phyloP scores from a whole-genome alignment of 2,113 vertebrate genomes.

The Lagopus muta region DNA sequence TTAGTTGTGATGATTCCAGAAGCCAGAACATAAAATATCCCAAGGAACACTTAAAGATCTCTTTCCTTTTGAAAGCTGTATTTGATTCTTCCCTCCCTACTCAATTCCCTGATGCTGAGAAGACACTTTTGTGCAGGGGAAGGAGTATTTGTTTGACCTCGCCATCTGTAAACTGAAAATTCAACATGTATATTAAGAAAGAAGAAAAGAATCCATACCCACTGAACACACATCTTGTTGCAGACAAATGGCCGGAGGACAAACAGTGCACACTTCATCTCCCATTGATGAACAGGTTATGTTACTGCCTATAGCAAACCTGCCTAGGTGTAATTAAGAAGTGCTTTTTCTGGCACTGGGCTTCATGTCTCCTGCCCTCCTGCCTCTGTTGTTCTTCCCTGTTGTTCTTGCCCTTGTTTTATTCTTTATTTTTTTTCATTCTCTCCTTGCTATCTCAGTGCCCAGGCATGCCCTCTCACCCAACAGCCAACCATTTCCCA shows the following conservation, averaged over 20 bases:
- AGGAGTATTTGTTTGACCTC: constrained; percentile 66
- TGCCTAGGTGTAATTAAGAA: constrained; percentile 41
- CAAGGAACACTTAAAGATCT: background rate
- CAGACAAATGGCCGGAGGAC: constrained; percentile 36
- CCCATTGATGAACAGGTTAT: background rate
- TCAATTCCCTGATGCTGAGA: constrained; percentile 21
- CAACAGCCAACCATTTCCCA: background rate
- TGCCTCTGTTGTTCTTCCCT: background rate
- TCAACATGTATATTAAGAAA: constrained; percentile 62
- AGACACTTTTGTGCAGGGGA: constrained; percentile 56
- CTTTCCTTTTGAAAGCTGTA: background rate
- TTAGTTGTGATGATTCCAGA: background rate
- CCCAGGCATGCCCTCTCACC: background rate
- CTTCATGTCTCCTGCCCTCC: constrained; percentile 23
- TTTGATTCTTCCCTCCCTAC: background rate
- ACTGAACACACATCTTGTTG: constrained; percentile 24
- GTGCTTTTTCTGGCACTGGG: background rate
- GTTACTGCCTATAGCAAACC: constrained; percentile 22
- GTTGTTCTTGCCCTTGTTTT: background rate
- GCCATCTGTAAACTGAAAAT: constrained; percentile 46
- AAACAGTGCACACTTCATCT: constrained; percentile 42
- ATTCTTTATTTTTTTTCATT: background rate
- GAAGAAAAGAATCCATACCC: constrained; percentile 32
- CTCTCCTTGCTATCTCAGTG: background rate
- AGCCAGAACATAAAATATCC: background rate